These are phyloP conservation scores for Apodemia duryi DNA, from an alignment of 2,888 invertebrate genomes.

Conservation along the genomic window DNA sequence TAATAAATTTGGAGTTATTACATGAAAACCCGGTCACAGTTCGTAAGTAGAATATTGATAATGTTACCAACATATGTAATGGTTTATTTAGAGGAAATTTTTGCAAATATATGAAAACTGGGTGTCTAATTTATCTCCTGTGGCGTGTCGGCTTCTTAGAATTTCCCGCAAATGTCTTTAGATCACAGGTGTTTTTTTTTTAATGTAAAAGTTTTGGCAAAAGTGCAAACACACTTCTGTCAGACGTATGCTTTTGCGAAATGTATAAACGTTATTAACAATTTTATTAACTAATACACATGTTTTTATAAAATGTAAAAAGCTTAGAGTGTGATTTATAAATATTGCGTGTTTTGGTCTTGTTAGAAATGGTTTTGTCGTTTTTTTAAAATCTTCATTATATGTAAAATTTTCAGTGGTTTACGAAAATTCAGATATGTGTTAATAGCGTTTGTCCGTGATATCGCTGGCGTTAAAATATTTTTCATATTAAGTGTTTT, in stretches of 20 bases:
- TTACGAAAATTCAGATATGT: too few species aligned
- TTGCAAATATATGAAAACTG: neutral
- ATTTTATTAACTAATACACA: neutral
- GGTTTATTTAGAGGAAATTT: neutral
- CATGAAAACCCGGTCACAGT: neutral
- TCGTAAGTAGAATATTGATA: conserved; percentile 6
- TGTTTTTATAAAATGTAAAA: too few species aligned
- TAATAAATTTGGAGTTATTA: neutral
- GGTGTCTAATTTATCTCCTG: neutral
- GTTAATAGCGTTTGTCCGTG: too few species aligned
- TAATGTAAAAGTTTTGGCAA: neutral
- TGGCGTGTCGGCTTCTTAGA: neutral
- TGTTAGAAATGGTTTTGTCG: too few species aligned
- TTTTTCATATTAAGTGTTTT: too few species aligned
- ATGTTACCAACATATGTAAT: neutral
- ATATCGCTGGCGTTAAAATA: too few species aligned
- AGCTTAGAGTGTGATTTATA: too few species aligned
- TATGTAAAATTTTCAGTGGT: too few species aligned
- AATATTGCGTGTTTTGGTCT: too few species aligned
- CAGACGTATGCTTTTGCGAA: neutral
- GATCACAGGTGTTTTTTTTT: neutral
- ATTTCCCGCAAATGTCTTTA: neutral
- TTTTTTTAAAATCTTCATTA: too few species aligned
- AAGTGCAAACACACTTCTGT: neutral
- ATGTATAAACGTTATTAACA: neutral